These are phyloP conservation scores for Rana temporaria DNA, from an alignment of 2,113 vertebrate species.

Conservation along the genomic window DNA sequence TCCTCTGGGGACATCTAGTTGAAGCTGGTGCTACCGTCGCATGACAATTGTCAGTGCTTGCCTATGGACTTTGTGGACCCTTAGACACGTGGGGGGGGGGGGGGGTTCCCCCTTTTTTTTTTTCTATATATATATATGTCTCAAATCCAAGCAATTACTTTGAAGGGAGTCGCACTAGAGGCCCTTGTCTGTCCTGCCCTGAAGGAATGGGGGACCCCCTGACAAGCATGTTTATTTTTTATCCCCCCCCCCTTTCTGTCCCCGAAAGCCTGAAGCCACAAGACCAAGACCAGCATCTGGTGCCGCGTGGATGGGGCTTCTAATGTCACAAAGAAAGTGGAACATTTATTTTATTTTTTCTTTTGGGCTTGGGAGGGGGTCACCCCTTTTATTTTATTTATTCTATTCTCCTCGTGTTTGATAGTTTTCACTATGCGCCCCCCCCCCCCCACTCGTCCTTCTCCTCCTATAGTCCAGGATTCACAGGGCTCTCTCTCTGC, in stretches of 20 bases:
- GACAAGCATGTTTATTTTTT: neutral
- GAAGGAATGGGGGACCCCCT: neutral
- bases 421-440: constrained; percentile 44
- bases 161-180: too few relatives aligned
- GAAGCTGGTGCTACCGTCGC: constrained; percentile 41
- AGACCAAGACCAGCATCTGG: constrained; percentile 14
- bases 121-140: neutral
- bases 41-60: constrained; percentile 13
- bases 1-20: constrained; percentile 31
- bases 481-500: constrained; percentile 12
- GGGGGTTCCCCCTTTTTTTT: too few relatives aligned
- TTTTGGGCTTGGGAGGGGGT: neutral
- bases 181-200: too few relatives aligned
- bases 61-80: constrained; percentile 22
- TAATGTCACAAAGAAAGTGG: constrained; percentile 2
- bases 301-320: neutral
- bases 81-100: neutral
- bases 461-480: constrained; percentile 14
- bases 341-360: neutral
- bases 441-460: neutral
- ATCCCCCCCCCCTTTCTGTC: neutral
- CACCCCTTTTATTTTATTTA: constrained; percentile 40
- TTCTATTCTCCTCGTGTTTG: constrained; percentile 44
- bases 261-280: neutral
- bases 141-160: constrained; percentile 18